A percentile compares a stretch with the other conserved stretches of the same genome.
These are phyloP conservation scores for Geococcyx californianus DNA, from an alignment of 2,113 vertebrate genomes.

Conservation along the genomic window DNA sequence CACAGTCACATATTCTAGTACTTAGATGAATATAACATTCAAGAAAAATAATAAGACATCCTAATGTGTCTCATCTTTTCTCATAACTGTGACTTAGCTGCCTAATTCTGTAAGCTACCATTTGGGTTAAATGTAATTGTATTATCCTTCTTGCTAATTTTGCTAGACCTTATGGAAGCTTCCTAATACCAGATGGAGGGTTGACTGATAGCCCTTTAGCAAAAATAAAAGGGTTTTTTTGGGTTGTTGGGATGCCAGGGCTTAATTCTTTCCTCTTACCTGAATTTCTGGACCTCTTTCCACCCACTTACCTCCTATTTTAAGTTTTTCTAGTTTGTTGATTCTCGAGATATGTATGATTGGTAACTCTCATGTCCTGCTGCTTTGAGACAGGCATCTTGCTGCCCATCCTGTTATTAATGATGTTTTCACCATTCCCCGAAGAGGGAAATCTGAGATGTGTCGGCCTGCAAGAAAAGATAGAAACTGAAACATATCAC, in stretches of 20 bases:
- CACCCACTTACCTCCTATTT: background rate
- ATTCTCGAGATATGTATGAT: background rate
- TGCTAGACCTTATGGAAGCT: constrained; percentile 25
- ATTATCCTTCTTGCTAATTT: constrained; percentile 1
- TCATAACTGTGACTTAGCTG: background rate
- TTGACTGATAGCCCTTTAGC: background rate
- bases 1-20: constrained; percentile 7
- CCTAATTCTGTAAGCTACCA: constrained; percentile 23
- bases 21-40: constrained; percentile 14
- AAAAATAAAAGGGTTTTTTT: background rate
- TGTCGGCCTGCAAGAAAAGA: background rate
- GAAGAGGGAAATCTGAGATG: background rate
- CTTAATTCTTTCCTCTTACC: background rate
- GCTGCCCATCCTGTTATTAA: background rate
- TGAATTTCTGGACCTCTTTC: background rate
- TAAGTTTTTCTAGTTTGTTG: background rate
- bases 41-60: constrained; percentile 4
- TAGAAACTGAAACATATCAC: background rate
- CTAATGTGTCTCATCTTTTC: constrained; percentile 42
- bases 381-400: background rate
- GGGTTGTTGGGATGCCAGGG: background rate
- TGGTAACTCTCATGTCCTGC: background rate
- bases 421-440: background rate
- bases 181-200: background rate
- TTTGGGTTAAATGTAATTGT: constrained; percentile 26